These are phyloP conservation scores for Riptortus pedestris DNA, from an alignment of 1,140 invertebrate genomes.

Conservation along the genomic window DNA sequence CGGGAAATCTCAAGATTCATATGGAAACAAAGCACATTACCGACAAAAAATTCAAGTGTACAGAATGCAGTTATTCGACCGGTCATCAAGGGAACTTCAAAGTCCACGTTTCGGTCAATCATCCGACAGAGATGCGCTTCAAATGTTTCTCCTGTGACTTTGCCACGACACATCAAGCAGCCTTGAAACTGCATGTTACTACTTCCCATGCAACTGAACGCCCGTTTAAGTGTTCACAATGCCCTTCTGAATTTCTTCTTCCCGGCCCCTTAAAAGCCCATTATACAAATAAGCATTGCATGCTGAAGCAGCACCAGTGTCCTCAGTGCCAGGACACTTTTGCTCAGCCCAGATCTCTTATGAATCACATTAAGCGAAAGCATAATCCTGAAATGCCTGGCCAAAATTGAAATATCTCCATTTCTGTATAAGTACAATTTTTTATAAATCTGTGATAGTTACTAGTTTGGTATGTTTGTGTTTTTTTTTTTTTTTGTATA, in stretches of 20 bases:
- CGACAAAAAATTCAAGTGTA: background rate
- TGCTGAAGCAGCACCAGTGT: background rate
- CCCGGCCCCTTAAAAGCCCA: background rate
- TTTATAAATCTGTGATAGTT: too few relatives aligned
- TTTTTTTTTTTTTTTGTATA: too few relatives aligned
- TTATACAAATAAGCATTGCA: background rate
- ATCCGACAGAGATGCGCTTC: background rate
- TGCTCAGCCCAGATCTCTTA: background rate
- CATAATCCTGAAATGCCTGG: too few relatives aligned
- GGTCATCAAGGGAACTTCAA: constrained; percentile 6
- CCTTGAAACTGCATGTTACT: background rate
- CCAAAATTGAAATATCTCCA: too few relatives aligned
- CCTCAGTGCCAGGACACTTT: background rate
- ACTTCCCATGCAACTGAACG: background rate
- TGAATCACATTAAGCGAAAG: background rate
- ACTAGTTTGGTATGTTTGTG: too few relatives aligned
- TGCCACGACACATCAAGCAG: background rate
- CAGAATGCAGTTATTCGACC: background rate
- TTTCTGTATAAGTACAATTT: too few relatives aligned
- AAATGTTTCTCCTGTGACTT: background rate
- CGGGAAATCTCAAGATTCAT: constrained; percentile 1
- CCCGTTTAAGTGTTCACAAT: background rate
- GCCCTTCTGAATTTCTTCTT: background rate
- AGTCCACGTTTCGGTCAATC: background rate
- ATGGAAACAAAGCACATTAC: constrained; percentile 4